Conservation (phyloP, 2,113 vertebrate species). For the Aegotheles bennettii region DNA sequence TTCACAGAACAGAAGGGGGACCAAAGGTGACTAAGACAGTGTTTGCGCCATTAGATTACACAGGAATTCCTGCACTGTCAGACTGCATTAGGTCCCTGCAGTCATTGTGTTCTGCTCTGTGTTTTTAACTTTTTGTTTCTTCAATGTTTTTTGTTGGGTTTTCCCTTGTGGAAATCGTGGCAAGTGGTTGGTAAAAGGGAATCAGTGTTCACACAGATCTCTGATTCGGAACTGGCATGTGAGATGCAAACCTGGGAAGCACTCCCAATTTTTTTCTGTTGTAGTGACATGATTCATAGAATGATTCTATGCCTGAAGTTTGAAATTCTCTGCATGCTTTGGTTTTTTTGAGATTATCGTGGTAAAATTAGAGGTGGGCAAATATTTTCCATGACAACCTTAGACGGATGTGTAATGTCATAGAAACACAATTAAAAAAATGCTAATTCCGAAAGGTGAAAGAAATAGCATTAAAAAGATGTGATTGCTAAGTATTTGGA, state of each 20-base stretch:
- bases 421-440: not conserved
- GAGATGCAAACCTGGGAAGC: not conserved
- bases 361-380: not conserved
- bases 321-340: not conserved
- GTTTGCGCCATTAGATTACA: not conserved
- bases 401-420: not conserved
- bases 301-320: not conserved
- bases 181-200: not conserved
- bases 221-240: not conserved
- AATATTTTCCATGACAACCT: not conserved
- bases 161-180: not conserved
- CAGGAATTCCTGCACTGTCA: not conserved
- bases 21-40: not conserved
- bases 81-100: not conserved
- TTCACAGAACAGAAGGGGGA: not conserved
- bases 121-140: not conserved
- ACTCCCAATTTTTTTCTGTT: not conserved
- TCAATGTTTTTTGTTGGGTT: not conserved
- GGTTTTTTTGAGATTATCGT: not conserved
- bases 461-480: not conserved
- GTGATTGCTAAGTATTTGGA: not conserved
- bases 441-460: not conserved
- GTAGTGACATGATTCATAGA: not conserved
- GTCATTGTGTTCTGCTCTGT: not conserved
- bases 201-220: fast-evolving